Percentiles rank a stretch among this genome's conserved stretches.
These are phyloP conservation scores for Callithrix jacchus DNA, from an alignment of 2,113 vertebrate genomes.

Conservation along the genomic window DNA sequence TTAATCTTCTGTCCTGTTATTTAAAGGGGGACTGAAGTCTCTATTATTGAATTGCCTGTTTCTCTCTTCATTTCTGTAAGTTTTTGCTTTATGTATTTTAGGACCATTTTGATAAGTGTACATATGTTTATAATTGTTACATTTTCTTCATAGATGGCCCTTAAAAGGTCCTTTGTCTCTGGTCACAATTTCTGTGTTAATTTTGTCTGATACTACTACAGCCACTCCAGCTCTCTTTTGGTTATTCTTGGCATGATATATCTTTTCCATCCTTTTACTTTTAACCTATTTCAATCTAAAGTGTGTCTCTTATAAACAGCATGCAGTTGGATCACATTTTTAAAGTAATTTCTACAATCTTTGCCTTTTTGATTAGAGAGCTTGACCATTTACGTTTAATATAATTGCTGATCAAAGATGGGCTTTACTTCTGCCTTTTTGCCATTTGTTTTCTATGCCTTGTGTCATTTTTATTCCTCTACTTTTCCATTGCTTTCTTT, in stretches of 20 bases:
- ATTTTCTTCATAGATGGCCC: neutral
- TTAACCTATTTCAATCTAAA: conserved; percentile 6
- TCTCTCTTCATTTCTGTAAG: neutral
- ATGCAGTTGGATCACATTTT: neutral
- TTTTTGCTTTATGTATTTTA: conserved; percentile 8
- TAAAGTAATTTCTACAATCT: neutral
- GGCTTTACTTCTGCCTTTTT: neutral
- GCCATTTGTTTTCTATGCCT: neutral
- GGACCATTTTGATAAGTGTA: neutral
- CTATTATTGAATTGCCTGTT: neutral
- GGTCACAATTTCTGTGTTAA: conserved; percentile 3
- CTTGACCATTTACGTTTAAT: conserved; percentile 9
- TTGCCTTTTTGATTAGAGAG: neutral
- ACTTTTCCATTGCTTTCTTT: neutral
- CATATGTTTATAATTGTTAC: neutral
- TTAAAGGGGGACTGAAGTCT: neutral
- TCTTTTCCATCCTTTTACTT: neutral
- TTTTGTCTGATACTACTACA: neutral
- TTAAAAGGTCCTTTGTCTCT: neutral
- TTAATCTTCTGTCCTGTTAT: neutral
- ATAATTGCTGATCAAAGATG: neutral
- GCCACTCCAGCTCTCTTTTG: neutral
- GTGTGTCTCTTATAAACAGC: conserved; percentile 19
- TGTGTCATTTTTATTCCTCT: neutral
- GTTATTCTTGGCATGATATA: neutral